Conservation (phyloP, 2,888 invertebrate genomes). For the Syrista parreyssii region DNA sequence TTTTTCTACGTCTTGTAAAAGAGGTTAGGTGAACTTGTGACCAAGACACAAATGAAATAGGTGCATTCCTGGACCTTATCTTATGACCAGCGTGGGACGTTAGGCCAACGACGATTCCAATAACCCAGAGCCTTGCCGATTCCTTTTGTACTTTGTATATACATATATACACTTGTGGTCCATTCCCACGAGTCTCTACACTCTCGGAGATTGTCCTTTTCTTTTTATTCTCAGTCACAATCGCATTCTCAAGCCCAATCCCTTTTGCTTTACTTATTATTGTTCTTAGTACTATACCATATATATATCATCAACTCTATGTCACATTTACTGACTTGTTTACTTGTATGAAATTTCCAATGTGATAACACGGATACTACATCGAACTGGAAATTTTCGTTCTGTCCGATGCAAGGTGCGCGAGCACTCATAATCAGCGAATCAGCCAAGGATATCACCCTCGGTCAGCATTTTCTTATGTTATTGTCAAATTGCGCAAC, state of each 20-base stretch:
- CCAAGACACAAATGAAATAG: constrained; percentile 42
- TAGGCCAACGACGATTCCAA: neutral
- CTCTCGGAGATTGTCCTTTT: neutral
- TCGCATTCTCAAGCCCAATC: neutral
- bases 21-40: constrained; percentile 14
- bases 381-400: neutral
- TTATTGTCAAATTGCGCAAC: neutral
- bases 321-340: neutral
- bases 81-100: neutral
- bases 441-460: neutral
- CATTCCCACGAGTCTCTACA: neutral
- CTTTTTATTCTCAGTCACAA: neutral
- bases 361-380: neutral
- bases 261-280: neutral
- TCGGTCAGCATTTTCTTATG: neutral
- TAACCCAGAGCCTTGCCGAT: neutral
- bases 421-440: neutral
- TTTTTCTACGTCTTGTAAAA: constrained; percentile 8
- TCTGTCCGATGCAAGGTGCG: neutral
- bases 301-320: neutral
- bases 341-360: neutral
- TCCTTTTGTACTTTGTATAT: neutral
- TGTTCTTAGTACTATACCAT: neutral
- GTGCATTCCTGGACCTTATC: constrained; percentile 41
- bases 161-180: neutral